Evolutionary conservation across 1,140 invertebrate species (phyloP), one percentile per base, ranked within the genome.

Genomic region (Hyphantria cunea): DNA sequence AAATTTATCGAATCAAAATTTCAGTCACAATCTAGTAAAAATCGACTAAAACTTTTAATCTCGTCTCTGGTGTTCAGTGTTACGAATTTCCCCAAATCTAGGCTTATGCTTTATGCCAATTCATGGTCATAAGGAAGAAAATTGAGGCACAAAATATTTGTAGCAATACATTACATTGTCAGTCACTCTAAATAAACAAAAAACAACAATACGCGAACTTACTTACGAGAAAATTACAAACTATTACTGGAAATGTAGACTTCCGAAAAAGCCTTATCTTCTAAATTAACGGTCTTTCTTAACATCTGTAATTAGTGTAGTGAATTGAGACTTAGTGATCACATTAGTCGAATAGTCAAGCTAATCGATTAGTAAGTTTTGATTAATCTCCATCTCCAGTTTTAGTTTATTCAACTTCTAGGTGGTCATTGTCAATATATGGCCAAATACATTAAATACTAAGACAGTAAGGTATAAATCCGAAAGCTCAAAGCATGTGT

Each of bases 111-210:
- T 55, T 45, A 47, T 34, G 53, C 31, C 42, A 13, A 32, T 13
- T 12, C 11, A 10, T 5, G 37, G 10, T n/a, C 34, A 10, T 37
- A 37, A 34, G 53, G 41, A 55, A 31, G 53, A 41, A 47, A 45
- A 45, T 50, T 44, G 48, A 63, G 50, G 51, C 44, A 65, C 39
- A 42, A 52, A 55, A 50, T 56, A 64, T 56, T 41, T 55, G 47
- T 34, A 64, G 53, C 54, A 54, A 25, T 53, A 54, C 34, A 48
- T 47, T 53, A 48, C 42, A 32, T 41, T 60, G 44, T 55, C 64
- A 66, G 56, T 66, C 55, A 66, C 56, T 60, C 55, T 66, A 59
- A 66, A 45, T n/a, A 66, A 66, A 49, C 11, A 64, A 64, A 62
- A 66, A 65, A 48, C 42, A 66, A 60, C 56, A 54, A 51, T 55